A percentile compares a stretch with the other conserved stretches of the same genome.
Conservation (phyloP, 2,888 invertebrate species). For the Caenorhabditis panamensis region DNA sequence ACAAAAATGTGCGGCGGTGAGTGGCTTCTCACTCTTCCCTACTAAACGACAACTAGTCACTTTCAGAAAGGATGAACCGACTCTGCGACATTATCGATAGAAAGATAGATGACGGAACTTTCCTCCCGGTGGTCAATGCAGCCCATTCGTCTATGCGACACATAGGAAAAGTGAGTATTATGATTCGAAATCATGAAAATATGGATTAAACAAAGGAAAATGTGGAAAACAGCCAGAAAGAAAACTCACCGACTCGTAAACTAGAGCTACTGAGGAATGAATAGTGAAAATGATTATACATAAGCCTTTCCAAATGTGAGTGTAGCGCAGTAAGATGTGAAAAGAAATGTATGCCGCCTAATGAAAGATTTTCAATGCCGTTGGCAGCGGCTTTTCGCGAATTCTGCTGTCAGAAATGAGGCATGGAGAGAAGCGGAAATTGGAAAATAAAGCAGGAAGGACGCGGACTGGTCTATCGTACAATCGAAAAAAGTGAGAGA, state of each 20-base stretch:
- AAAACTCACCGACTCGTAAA: too few species aligned
- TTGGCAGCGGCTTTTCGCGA: neutral
- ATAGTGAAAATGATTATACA: too few species aligned
- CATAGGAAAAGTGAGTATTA: constrained; percentile 54
- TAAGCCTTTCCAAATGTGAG: neutral
- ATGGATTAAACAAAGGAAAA: neutral
- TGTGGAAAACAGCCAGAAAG: neutral
- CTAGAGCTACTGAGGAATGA: too few species aligned
- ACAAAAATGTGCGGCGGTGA: constrained; percentile 55
- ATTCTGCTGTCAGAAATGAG: neutral
- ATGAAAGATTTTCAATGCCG: neutral
- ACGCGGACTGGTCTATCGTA: neutral
- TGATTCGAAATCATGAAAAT: neutral
- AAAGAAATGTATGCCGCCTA: neutral
- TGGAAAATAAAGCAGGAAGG: neutral
- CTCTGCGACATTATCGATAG: constrained; percentile 50
- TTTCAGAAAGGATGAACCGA: constrained; percentile 46
- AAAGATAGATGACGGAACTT: constrained; percentile 37
- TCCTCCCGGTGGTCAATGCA: constrained; percentile 19
- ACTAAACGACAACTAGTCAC: neutral
- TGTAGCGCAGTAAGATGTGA: neutral
- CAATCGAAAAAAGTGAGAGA: neutral
- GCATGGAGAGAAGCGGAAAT: neutral
- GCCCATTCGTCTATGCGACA: constrained; percentile 36
- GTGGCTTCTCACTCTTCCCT: constrained; percentile 27